Base-by-base conservation (phyloP, 2,888 invertebrate species). In the Drosophila recens region DNA sequence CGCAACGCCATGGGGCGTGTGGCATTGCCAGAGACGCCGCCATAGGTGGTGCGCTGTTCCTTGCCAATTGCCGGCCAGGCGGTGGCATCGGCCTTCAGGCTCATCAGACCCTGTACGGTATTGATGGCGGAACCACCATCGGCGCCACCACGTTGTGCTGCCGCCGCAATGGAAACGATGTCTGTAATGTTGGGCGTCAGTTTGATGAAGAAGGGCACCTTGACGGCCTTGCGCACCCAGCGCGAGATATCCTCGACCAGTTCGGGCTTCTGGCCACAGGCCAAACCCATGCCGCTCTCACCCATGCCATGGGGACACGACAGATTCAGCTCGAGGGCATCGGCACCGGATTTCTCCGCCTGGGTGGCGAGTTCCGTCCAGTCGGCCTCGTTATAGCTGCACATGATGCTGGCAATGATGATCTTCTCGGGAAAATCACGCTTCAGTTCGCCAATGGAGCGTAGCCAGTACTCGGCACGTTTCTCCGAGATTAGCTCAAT, bases 221-320 rank as follows among this genome's bases (percentile, higher is more conserved):
- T 96, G 9, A 98, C 95, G 0, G 97, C 96, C 34, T 94, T 94
- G 58, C 96, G 94, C 11, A 99, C 98, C 99, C 99, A 99, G 63
- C 94, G 93, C 0, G 98, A 96, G 89, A 99, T 99, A 73, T 96
- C 95, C 79, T 95, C 94, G 2, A 99, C 99, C 68, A 98, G 92
- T 33, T 95, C 95, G 0, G 98, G 97, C 91, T 98, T 97, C 94
- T 99, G 98, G 65, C 99, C 99, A 93, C 99, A 99, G 49, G 99
- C 99, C 57, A 99, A 93, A 0, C 99, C 99, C 99, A 99, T 99
- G 43, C 99, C 99, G 11, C 97, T 95, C 92, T 99, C 99, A 1
- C 98, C 98, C 98, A 99, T 99, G 6, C 99, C 99, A 92, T 99
- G 99, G 0, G 99, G 99, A 92, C 99, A 99, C 0, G 98, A 99